These are phyloP conservation scores for Mantis religiosa DNA, from an alignment of 2,888 invertebrate genomes.

Conservation along the genomic window DNA sequence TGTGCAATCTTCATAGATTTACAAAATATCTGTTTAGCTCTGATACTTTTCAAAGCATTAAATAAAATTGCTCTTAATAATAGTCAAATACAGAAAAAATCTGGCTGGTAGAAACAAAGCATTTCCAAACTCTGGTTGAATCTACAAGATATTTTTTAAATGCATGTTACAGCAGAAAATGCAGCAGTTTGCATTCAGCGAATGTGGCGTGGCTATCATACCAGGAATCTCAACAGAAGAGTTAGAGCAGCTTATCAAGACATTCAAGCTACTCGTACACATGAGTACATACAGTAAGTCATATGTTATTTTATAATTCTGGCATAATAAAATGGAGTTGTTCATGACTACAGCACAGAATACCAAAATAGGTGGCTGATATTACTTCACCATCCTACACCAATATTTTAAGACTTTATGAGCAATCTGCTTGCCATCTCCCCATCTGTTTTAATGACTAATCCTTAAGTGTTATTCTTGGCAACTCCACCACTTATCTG, in stretches of 20 bases:
- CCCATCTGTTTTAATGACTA: too few species aligned
- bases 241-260: conserved; percentile 60
- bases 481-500: too few species aligned
- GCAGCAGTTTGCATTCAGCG: conserved; percentile 80
- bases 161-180: conserved; percentile 22
- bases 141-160: background rate
- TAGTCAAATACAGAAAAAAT: background rate
- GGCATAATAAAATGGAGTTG: background rate
- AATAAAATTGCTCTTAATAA: too few species aligned
- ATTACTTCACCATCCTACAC: too few species aligned
- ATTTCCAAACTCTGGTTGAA: background rate
- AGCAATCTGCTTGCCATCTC: too few species aligned
- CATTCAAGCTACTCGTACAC: conserved; percentile 70
- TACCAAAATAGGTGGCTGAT: too few species aligned
- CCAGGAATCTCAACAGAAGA: conserved; percentile 67
- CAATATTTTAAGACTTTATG: too few species aligned
- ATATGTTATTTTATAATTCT: conserved; percentile 1
- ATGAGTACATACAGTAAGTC: conserved; percentile 78
- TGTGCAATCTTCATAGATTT: too few species aligned
- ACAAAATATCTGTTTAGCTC: too few species aligned
- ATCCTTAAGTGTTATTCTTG: too few species aligned
- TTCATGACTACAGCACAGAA: too few species aligned
- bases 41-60: too few species aligned
- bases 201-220: conserved; percentile 80
- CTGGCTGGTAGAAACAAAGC: background rate